Evolutionary conservation across 2,888 invertebrate species (phyloP), one percentile per base, ranked within the genome.

Genomic region (Rhamnusium bicolor): DNA sequence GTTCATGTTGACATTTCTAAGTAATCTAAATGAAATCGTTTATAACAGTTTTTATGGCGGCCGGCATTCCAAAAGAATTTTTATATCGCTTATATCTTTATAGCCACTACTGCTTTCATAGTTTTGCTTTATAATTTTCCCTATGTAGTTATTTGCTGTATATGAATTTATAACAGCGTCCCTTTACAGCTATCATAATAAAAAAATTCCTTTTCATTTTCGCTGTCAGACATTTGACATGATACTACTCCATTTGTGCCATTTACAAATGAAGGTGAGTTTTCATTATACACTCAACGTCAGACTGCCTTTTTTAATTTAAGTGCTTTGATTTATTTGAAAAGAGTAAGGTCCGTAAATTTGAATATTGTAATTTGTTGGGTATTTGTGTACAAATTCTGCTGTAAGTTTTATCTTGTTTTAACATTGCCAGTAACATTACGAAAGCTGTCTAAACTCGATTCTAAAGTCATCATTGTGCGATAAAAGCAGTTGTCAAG

Each of bases 161-260:
- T 53, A 53, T 21, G n/a, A 53, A 53, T 53, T 56, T 27, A 27
- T 5, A 24, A 14, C 12, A 56, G 24, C 1, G n/a, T 24, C 7
- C 14, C 24, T 27, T 7, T 14, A 8, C 14, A 24, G 7, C 8
- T 56, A 14, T 56, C 27, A 56, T 54, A 27, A 24, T 27, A 56
- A 56, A 56, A n/a, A 24, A 27, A 24, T 27, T 24, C 54, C 12
- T 56, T 56, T 21, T 24, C 54, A 24, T 56, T 56, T 56, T 21
- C 73, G 66, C 63, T 70, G 70, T 66, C 69, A 4, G 18, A 53
- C 53, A 24, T 40, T 40, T 32, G 8, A 32, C 40, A 40, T n/a
- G n/a, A 40, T 12, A 40, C 40, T n/a, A 4, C 40, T 10, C 40
- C 40, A n/a, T 40, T n/a, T 40, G 40, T 12, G n/a, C n/a, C 40